Evolutionary conservation across 2,888 invertebrate genomes (phyloP).

Genomic region (Stegana nigrithorax): DNA sequence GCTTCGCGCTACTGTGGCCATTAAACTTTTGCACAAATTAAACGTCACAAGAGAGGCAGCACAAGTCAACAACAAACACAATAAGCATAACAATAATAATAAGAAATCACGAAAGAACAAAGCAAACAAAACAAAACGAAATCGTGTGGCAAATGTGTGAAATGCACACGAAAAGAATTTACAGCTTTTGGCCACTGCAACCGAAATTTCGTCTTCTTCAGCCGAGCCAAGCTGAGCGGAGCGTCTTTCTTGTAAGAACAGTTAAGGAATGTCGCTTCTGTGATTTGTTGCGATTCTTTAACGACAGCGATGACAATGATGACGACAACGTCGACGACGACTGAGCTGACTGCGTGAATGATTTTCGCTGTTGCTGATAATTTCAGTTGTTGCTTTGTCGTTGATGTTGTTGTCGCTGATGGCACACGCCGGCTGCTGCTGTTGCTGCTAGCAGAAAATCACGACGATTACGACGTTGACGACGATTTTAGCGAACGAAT

Average conservation of each 20-base stretch:
- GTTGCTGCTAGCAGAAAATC: background rate
- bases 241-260: background rate
- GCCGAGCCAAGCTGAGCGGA: background rate
- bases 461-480: background rate
- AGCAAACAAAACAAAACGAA: background rate
- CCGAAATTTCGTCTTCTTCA: background rate
- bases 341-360: background rate
- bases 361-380: constrained; percentile 37
- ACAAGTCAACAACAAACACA: too few species aligned
- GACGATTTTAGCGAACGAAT: background rate
- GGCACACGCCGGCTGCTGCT: constrained; percentile 46
- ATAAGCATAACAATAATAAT: too few species aligned
- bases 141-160: too few species aligned
- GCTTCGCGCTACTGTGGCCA: too few species aligned
- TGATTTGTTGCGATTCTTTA: background rate
- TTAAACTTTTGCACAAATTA: too few species aligned
- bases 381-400: constrained; percentile 23
- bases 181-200: background rate
- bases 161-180: constrained; percentile 9
- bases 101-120: constrained; percentile 7
- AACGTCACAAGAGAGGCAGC: too few species aligned
- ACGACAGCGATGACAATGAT: background rate
- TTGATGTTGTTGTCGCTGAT: constrained; percentile 11
- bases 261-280: background rate
- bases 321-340: background rate